Evolutionary conservation across 2,797 vertebrate species (phyloP).

Genomic region (Acipenser transmontanus): DNA sequence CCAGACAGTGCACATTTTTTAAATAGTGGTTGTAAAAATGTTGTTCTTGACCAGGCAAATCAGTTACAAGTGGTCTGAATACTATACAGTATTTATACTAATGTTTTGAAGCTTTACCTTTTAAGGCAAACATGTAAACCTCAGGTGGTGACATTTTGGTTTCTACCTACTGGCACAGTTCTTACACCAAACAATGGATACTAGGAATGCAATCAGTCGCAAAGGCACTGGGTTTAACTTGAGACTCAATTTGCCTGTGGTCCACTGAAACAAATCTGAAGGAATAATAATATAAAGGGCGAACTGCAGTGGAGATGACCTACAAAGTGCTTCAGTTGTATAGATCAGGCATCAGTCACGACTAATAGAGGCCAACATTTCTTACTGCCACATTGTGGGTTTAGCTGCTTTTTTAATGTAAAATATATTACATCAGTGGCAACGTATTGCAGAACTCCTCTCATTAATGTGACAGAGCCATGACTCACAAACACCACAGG

Average conservation of each 20-base stretch:
- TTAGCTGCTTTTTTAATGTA: background rate
- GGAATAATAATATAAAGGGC: conserved; percentile 1
- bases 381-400: background rate
- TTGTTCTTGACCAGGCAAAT: too few relatives aligned
- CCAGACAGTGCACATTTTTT: too few relatives aligned
- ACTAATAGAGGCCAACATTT: conserved; percentile 5
- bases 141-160: conserved; percentile 2
- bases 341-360: conserved; percentile 13
- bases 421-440: conserved; percentile 3
- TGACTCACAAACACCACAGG: conserved; percentile 11
- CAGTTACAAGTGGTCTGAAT: too few relatives aligned
- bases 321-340: conserved; percentile 1
- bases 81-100: too few relatives aligned
- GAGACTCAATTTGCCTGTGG: background rate
- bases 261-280: background rate
- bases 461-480: conserved; percentile 12
- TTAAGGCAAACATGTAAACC: background rate
- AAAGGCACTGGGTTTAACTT: background rate
- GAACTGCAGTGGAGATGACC: conserved; percentile 1
- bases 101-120: too few relatives aligned
- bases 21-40: too few relatives aligned
- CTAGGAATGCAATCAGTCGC: background rate
- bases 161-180: conserved; percentile 3
- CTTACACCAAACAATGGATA: conserved; percentile 4
- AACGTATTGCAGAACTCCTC: background rate